phyloP scores from a whole-genome alignment of 2,113 vertebrate genomes.

The Ailurus styani region DNA sequence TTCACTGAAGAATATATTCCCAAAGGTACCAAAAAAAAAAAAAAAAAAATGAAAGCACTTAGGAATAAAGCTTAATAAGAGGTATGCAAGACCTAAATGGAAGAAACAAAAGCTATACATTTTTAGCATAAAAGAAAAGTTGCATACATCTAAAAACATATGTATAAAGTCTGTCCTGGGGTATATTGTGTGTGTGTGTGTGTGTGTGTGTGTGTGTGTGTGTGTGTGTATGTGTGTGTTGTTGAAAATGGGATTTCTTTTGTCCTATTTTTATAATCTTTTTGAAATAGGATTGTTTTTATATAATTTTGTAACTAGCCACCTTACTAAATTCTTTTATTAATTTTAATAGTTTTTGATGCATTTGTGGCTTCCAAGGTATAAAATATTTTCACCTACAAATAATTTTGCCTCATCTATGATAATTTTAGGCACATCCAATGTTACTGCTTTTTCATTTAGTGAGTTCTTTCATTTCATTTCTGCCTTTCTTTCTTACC shows the following conservation, averaged over 20 bases:
- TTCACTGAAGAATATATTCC: background rate
- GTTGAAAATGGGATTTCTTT: background rate
- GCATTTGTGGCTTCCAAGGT: background rate
- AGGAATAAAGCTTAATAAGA: conserved; percentile 15
- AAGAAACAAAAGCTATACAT: background rate
- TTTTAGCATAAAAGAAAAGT: background rate
- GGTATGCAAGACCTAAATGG: background rate
- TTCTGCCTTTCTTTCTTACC: background rate
- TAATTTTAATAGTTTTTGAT: conserved; percentile 3
- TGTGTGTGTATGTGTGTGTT: background rate
- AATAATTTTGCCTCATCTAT: background rate
- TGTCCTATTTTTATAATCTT: background rate
- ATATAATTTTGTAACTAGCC: background rate
- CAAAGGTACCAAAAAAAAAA: background rate
- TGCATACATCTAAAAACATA: background rate
- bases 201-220: background rate
- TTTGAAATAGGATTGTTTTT: background rate
- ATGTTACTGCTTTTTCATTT: background rate
- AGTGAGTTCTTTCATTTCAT: background rate
- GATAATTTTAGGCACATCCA: background rate
- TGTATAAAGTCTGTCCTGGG: background rate
- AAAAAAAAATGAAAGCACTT: background rate
- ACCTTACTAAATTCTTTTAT: background rate
- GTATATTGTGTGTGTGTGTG: background rate
- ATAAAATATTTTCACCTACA: background rate